Base-by-base conservation (phyloP, 1,140 invertebrate species). In the Leptinotarsa defecta region DNA sequence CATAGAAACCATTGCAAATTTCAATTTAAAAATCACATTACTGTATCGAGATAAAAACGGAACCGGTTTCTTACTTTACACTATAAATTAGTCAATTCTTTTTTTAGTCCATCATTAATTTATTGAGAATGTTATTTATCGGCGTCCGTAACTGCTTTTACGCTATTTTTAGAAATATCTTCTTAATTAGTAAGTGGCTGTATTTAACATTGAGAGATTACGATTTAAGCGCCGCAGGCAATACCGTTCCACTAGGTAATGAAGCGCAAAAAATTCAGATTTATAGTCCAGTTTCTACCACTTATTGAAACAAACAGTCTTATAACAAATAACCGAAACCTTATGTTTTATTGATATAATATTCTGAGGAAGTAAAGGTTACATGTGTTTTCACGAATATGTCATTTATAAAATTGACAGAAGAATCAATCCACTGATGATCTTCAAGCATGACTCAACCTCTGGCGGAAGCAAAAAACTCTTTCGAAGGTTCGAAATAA, bases 131-230 rank as follows among this genome's bases (percentile, higher is more conserved):
- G 64, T 34, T 67, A 67, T 67, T 67, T 67, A 67, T 67, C 64
- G 27, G 27, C 64, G 13, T 57, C 52, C 52, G 52, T 57, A 57
- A 57, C 52, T 67, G 64, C 27, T 34, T 34, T 67, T 67, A 24
- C 22, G 64, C 64, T 67, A 67, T 67, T 67, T 67, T 67, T 67
- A 67, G 64, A 67, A 67, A 67, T 67, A 67, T 67, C 27, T 67
- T 67, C 64, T 67, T 67, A 67, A 67, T 67, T 67, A 67, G 19
- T 67, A 22, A 67, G 20, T 67, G 64, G 20, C 64, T 8, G 64
- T 24, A 67, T 67, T 67, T 67, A 67, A 67, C 64, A 67, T 24
- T 22, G 64, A 24, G 20, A 24, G 64, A 67, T 67, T 67, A 22
- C 20, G 22, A 67, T 24, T 57, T 19, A 19, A 57, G 52, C 17